These are phyloP conservation scores for Pseudanteris insignis DNA, from an alignment of 2,888 invertebrate genomes.

Conservation along the genomic window DNA sequence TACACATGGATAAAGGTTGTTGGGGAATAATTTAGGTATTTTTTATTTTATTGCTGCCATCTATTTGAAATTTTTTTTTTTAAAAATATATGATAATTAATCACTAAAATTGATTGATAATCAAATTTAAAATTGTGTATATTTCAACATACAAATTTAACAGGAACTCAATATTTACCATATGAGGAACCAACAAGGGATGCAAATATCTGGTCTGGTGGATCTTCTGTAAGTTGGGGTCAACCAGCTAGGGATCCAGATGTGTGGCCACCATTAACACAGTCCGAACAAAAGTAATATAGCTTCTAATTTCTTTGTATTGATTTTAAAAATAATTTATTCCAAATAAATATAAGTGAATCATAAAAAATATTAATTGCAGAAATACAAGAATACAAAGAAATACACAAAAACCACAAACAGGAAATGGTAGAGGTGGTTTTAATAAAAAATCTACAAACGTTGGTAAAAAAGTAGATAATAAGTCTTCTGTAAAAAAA, in stretches of 20 bases:
- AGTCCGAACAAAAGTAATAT: constrained; percentile 82
- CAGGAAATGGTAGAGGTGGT: constrained; percentile 51
- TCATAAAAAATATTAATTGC: no score
- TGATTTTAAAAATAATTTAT: no score
- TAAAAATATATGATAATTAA: no score
- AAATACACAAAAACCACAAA: constrained; percentile 57
- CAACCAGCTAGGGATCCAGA: constrained; percentile 76
- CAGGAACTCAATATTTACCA: constrained; percentile 61
- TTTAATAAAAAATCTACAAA: constrained; percentile 60
- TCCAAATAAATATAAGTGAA: no score
- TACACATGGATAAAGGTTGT: constrained; percentile 69
- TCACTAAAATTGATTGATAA: no score
- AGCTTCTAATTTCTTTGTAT: no score
- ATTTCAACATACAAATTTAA: no score
- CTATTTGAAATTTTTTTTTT: no score
- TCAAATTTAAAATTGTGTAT: constrained; percentile 3
- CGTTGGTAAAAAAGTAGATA: constrained; percentile 61
- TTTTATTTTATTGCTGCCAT: no score
- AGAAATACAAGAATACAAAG: constrained; percentile 62
- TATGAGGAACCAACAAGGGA: constrained; percentile 77
- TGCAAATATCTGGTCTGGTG: constrained; percentile 80
- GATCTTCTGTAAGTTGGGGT: constrained; percentile 70
- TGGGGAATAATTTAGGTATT: constrained; percentile 52
- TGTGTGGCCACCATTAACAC: constrained; percentile 88
- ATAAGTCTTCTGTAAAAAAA: constrained; percentile 68